Conservation (phyloP, 2,797 vertebrate genomes). For the Sparus aurata region DNA sequence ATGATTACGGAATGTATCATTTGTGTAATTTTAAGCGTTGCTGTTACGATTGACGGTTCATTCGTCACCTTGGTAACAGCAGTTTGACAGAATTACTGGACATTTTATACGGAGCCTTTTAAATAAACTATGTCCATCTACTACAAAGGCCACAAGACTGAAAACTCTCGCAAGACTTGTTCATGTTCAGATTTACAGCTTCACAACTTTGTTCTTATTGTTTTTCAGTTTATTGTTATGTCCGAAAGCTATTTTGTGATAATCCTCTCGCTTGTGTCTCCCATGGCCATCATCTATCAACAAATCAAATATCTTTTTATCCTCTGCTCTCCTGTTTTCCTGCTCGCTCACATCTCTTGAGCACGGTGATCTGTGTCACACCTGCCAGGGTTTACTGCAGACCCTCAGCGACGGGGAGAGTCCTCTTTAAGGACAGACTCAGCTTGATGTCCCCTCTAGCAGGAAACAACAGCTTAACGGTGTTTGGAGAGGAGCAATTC, state of each 20-base stretch:
- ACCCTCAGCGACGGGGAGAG: constrained; percentile 36
- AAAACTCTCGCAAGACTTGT: too few relatives aligned
- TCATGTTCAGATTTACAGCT: too few relatives aligned
- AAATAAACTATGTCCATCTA: not conserved
- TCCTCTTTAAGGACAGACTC: constrained; percentile 52
- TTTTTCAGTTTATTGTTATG: not conserved
- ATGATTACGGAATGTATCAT: too few relatives aligned
- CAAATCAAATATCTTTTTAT: constrained; percentile 18
- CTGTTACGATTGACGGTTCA: not conserved
- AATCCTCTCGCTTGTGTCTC: not conserved
- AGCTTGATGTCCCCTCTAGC: constrained; percentile 57
- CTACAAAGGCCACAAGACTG: not conserved
- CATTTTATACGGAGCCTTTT: not conserved
- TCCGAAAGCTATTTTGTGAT: not conserved
- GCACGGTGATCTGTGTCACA: constrained; percentile 42
- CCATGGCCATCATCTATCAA: not conserved
- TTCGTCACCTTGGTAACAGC: not conserved
- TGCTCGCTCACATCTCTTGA: not conserved
- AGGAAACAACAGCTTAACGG: constrained; percentile 68
- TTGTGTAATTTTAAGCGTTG: too few relatives aligned
- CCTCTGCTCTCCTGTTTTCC: constrained; percentile 15
- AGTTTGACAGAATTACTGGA: not conserved
- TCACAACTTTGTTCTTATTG: not conserved
- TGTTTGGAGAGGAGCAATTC: constrained; percentile 66
- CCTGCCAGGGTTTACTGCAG: constrained; percentile 53